Conservation (phyloP, 2,888 invertebrate genomes). For the Sarcophaga rosellei region DNA sequence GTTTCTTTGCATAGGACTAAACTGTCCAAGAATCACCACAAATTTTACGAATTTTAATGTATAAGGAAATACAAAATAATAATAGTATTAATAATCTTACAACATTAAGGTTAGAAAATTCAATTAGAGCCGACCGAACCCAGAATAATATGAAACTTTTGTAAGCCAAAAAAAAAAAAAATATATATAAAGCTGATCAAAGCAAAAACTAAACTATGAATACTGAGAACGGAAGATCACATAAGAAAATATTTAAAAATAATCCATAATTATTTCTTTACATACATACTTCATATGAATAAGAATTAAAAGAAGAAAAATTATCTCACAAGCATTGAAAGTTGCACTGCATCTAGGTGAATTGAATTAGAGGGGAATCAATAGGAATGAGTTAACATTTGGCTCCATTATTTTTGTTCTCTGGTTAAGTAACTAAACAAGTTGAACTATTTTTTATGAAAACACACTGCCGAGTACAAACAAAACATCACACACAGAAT, state of each 20-base stretch:
- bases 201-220: not conserved
- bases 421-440: not conserved
- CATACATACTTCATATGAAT: no score
- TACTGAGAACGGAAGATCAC: not conserved
- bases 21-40: conserved; percentile 1
- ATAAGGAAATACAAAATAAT: not conserved
- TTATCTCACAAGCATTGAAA: no score
- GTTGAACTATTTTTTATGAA: not conserved
- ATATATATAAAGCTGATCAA: no score
- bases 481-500: conserved; percentile 75
- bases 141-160: no score
- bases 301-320: no score
- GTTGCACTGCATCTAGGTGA: no score
- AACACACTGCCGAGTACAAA: not conserved
- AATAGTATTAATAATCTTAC: not conserved
- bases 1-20: conserved; percentile 26
- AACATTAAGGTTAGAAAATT: no score
- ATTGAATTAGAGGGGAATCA: not conserved
- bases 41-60: conserved; percentile 1
- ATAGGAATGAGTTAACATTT: not conserved
- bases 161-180: no score
- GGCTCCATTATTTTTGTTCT: not conserved
- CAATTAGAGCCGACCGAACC: no score
- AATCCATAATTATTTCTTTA: no score
- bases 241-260: not conserved